These are phyloP conservation scores for Xiphorhynchus elegans DNA, from an alignment of 2,113 vertebrate genomes.

Conservation along the genomic window DNA sequence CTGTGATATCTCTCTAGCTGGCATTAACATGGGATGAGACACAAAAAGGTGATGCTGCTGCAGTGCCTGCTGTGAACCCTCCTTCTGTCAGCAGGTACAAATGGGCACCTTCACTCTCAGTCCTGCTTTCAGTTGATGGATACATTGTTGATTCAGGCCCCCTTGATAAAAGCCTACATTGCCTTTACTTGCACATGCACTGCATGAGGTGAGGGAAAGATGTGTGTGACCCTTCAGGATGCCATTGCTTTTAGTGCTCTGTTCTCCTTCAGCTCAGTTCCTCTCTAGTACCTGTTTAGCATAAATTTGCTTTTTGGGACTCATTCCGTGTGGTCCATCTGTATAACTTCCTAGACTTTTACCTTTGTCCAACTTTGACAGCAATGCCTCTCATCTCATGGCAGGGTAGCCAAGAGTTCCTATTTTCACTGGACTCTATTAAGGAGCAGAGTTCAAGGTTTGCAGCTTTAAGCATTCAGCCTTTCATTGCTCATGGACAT, in stretches of 20 bases:
- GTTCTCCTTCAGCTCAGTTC: not conserved
- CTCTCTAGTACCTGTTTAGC: not conserved
- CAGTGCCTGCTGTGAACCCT: not conserved
- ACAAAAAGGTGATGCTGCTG: not conserved
- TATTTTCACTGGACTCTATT: not conserved
- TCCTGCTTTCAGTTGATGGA: not conserved
- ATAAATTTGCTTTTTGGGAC: not conserved
- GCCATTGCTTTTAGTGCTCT: not conserved
- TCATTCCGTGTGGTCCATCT: not conserved
- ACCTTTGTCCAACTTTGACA: not conserved
- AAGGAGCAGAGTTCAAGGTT: not conserved
- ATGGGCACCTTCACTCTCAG: not conserved
- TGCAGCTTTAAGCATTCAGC: not conserved
- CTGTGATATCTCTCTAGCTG: not conserved
- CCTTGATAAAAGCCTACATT: not conserved
- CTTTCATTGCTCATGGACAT: not conserved
- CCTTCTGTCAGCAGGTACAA: not conserved
- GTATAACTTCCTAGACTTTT: not conserved
- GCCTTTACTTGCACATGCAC: not conserved
- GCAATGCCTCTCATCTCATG: not conserved
- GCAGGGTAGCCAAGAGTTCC: not conserved
- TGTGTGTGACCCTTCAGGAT: accelerated
- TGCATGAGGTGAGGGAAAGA: not conserved
- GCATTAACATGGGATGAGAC: accelerated
- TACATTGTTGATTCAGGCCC: not conserved